Conservation (phyloP, 1,140 invertebrate genomes). For the Scaptomyza montana region DNA sequence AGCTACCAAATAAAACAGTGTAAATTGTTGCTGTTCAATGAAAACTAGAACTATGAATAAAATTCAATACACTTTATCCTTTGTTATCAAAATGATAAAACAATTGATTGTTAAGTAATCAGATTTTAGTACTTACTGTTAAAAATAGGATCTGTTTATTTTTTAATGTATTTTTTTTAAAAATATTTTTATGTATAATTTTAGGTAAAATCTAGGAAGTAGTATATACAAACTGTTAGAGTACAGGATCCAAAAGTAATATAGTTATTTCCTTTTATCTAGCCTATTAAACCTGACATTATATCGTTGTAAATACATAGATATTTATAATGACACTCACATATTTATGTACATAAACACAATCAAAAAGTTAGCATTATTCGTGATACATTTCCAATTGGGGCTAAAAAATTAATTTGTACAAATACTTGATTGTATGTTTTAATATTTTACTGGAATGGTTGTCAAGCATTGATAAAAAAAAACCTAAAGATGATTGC, state of each 20-base stretch:
- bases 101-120: background rate
- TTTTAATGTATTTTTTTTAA: background rate
- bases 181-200: background rate
- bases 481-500: conserved; percentile 4
- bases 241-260: conserved; percentile 27
- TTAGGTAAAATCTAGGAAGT: background rate
- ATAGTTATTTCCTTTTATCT: conserved; percentile 3
- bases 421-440: conserved; percentile 6
- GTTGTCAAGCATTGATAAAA: conserved; percentile 36
- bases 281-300: background rate
- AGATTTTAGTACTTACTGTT: background rate
- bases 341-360: conserved; percentile 13
- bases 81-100: too few species aligned
- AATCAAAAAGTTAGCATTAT: conserved; percentile 8
- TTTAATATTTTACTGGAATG: conserved; percentile 38
- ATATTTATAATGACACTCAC: background rate
- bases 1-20: background rate
- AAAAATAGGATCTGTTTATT: background rate
- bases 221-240: conserved; percentile 25
- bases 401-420: conserved; percentile 12
- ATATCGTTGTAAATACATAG: conserved; percentile 1
- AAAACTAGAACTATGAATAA: too few species aligned
- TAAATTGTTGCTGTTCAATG: background rate
- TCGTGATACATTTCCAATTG: background rate
- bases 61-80: too few species aligned